Conservation (phyloP, 35 echinoderm and acorn worm genomes). For the Eucidaris tribuloides region DNA sequence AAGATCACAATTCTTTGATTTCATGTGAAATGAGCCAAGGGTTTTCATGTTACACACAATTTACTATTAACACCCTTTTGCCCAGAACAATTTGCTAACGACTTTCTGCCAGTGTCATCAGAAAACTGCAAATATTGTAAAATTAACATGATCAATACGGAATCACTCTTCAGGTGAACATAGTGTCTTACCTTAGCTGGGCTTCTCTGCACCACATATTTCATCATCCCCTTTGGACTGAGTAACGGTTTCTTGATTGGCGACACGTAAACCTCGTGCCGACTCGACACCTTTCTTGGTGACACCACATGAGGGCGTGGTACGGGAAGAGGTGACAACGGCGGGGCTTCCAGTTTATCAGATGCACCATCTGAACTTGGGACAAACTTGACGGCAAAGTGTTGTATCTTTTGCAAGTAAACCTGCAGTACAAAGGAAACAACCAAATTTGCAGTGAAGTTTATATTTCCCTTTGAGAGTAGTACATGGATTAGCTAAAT, state of each 20-base stretch:
- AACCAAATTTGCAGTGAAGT: no score
- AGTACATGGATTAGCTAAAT: no score
- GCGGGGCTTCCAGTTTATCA: constrained; percentile 43
- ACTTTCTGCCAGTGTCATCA: no score
- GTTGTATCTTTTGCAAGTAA: constrained; percentile 55
- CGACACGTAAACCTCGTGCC: constrained; percentile 79
- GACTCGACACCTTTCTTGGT: constrained; percentile 82
- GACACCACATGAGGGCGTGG: constrained; percentile 69
- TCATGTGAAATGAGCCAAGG: no score
- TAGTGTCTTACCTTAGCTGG: constrained; percentile 72
- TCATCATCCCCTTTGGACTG: constrained; percentile 77
- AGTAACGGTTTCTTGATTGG: constrained; percentile 42
- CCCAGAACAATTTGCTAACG: no score
- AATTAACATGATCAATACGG: background rate
- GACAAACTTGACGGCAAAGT: constrained; percentile 68
- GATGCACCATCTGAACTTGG: background rate
- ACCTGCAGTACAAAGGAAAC: constrained; percentile 44
- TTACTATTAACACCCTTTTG: no score
- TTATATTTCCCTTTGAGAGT: no score
- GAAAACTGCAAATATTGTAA: background rate
- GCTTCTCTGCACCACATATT: constrained; percentile 82
- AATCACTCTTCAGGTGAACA: background rate
- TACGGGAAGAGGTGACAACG: constrained; percentile 80
- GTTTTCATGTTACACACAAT: no score
- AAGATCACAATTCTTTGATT: no score